Percentiles rank a stretch among this genome's conserved stretches.
Conservation (phyloP, 92 coral and sea anemone species). For the Nematostella vectensis region DNA sequence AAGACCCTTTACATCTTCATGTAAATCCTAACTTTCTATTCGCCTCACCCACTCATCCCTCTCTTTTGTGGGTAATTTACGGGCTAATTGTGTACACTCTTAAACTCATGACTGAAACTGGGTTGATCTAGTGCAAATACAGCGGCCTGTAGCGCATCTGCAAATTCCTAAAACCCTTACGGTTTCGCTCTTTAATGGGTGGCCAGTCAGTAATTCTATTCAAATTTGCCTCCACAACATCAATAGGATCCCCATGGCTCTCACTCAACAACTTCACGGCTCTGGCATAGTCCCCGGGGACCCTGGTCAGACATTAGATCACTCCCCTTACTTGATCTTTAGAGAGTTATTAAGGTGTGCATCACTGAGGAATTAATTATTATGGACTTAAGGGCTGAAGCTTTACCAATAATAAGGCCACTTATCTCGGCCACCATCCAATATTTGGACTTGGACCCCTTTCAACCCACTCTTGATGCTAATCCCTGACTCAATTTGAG, state of each 20-base stretch:
- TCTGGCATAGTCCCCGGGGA: slow-evolving; percentile 28
- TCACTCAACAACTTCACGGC: slow-evolving; percentile 28
- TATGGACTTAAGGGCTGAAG: too few relatives aligned
- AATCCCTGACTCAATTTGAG: slow-evolving; percentile 7
- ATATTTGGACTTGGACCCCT: slow-evolving; percentile 8
- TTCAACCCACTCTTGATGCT: slow-evolving; percentile 10
- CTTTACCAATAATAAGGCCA: slow-evolving; percentile 1
- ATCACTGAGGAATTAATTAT: too few relatives aligned
- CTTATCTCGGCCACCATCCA: slow-evolving; percentile 13
- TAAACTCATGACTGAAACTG: slow-evolving; percentile 6
- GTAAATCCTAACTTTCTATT: neutral
- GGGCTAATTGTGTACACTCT: neutral
- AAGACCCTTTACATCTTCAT: neutral
- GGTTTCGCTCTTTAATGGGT: slow-evolving; percentile 18
- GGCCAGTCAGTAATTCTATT: slow-evolving; percentile 26
- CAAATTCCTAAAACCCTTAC: slow-evolving; percentile 17
- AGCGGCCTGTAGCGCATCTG: slow-evolving; percentile 41
- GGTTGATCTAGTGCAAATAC: slow-evolving; percentile 37
- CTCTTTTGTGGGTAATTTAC: neutral
- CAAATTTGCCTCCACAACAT: slow-evolving; percentile 36
- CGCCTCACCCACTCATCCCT: neutral
- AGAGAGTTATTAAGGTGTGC: neutral
- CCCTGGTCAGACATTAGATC: slow-evolving; percentile 25
- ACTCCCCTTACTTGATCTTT: slow-evolving; percentile 18
- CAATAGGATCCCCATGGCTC: slow-evolving; percentile 41